Evolutionary conservation across 2,113 vertebrate genomes (phyloP), one percentile per base, ranked within the genome.

Genomic region (Cynoglossus semilaevis): DNA sequence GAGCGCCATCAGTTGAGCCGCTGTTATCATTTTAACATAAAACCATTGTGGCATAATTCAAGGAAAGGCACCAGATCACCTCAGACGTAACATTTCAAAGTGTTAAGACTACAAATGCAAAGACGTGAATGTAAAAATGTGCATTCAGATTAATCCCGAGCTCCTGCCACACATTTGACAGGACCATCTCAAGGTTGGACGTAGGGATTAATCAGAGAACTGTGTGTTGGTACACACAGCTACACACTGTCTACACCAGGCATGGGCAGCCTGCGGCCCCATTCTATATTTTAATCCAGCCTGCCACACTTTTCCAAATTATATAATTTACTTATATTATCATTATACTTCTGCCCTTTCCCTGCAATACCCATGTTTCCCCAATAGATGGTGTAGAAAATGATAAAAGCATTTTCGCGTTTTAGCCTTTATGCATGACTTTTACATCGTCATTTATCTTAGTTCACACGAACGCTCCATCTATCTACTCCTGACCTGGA

Each of bases 51-150:
- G 85, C 80, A 68, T 71, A 77, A 79, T 62, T 81, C 69, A 58
- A 77, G 84, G 83, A 83, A 91, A 91, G 89, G 90, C 90, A 91
- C 89, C 74, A 74, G 81, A 80, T 88, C 81, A 90, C 86, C 82
- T 89, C 57, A 88, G 88, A 89, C 87, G 70, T 66, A 85, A 86
- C 77, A 67, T 85, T 78, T 29, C 60, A 80, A 84, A 87, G 82
- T 82, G 85, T 90, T 91, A 91, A 90, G 87, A 91, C 88, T 88
- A 38, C 51, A 81, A 83, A 89, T 83, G 76, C 79, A 83, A 84
- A 86, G 68, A 62, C 49, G 11, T 63, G 58, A 62, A 75, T 77
- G 87, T 83, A 76, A 77, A 67, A 75, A 82, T 83, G 83, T 78
- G 79, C 82, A 85, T 71, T 85, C 77, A 80, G 67, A 76, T 52